These are phyloP conservation scores for Drosophila ficusphila DNA, from an alignment of 1,140 invertebrate species.

Conservation along the genomic window DNA sequence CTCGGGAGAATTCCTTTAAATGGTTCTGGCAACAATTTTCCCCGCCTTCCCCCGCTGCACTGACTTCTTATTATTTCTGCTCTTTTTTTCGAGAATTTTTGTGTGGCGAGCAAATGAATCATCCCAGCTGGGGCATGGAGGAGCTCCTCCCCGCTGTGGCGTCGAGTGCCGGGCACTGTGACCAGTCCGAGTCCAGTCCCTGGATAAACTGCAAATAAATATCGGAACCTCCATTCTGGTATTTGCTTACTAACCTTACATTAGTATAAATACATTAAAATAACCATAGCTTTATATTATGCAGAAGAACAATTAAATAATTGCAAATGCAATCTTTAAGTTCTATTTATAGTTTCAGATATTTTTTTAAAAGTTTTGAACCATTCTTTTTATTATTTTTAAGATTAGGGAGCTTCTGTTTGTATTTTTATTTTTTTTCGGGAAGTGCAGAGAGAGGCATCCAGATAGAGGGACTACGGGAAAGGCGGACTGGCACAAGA, in stretches of 20 bases:
- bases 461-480: slow-evolving; percentile 15
- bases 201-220: slow-evolving; percentile 9
- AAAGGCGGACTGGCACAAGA: slow-evolving; percentile 47
- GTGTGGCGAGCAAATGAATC: slow-evolving; percentile 70
- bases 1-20: slow-evolving; percentile 79
- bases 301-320: too few species aligned
- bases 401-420: background rate
- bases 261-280: background rate
- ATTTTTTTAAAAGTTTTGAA: too few species aligned
- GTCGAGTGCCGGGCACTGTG: slow-evolving; percentile 55
- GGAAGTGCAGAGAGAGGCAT: slow-evolving; percentile 7
- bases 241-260: background rate
- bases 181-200: slow-evolving; percentile 36
- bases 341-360: too few species aligned
- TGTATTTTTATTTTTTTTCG: background rate
- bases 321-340: too few species aligned
- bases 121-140: slow-evolving; percentile 52
- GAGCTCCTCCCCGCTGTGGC: slow-evolving; percentile 79
- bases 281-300: too few species aligned
- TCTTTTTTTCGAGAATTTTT: slow-evolving; percentile 23
- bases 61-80: slow-evolving; percentile 30
- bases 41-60: slow-evolving; percentile 19
- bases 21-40: slow-evolving; percentile 69
- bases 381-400: too few species aligned
- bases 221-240: background rate